Evolutionary conservation across 1,140 invertebrate species (phyloP).

Genomic region (Caenorhabditis remanei): DNA sequence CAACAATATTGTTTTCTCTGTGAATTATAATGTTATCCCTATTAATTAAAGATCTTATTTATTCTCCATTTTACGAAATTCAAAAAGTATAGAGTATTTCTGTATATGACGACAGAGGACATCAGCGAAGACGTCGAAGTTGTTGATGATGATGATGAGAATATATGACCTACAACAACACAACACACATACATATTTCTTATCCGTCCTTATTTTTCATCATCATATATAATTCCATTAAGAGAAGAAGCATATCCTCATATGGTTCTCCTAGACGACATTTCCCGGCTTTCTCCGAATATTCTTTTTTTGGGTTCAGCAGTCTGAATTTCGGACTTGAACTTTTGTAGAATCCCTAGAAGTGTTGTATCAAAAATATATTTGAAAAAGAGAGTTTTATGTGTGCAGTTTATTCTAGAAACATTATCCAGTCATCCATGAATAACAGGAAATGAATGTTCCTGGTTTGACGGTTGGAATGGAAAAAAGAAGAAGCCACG

Average conservation of each 20-base stretch:
- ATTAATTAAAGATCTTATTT: too few species aligned
- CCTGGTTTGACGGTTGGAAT: background rate
- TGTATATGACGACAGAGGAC: background rate
- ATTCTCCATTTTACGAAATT: too few species aligned
- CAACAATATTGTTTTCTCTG: background rate
- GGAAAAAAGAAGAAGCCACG: background rate
- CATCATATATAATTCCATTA: slow-evolving; percentile 42
- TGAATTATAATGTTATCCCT: background rate
- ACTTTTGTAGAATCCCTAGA: background rate
- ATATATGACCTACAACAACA: slow-evolving; percentile 14
- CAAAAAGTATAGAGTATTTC: background rate
- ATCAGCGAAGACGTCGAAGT: background rate
- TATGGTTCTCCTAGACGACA: background rate
- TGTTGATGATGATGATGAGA: slow-evolving; percentile 21
- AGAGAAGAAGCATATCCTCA: background rate
- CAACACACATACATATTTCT: slow-evolving; percentile 1
- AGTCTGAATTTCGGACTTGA: background rate
- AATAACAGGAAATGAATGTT: slow-evolving; percentile 52
- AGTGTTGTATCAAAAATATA: background rate
- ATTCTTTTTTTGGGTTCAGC: background rate
- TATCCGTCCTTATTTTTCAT: background rate
- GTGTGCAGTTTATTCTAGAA: background rate
- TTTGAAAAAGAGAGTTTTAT: background rate
- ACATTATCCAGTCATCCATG: slow-evolving; percentile 3
- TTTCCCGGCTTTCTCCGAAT: background rate